A percentile compares a stretch with the other conserved stretches of the same genome.
phyloP scores from a whole-genome alignment of 2,797 vertebrate species.

The Picus viridis region DNA sequence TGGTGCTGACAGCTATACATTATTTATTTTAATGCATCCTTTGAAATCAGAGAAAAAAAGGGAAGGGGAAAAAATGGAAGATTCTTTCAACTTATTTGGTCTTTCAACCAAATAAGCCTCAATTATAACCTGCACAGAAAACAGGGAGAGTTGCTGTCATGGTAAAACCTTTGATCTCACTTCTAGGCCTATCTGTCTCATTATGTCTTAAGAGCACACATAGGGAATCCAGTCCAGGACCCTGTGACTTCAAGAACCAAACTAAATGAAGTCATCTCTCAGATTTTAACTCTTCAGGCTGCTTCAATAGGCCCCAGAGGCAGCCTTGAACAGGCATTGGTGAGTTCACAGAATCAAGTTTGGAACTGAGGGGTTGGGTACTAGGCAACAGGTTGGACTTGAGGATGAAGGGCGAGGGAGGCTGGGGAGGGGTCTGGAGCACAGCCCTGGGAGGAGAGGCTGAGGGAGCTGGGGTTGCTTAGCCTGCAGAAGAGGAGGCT shows the following conservation, averaged over 20 bases:
- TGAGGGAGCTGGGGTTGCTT: too few species aligned
- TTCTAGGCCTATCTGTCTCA: background rate
- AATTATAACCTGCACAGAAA: background rate
- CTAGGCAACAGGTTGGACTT: too few species aligned
- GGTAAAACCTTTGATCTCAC: background rate
- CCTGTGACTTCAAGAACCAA: background rate
- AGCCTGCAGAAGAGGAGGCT: too few species aligned
- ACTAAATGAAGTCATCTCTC: background rate
- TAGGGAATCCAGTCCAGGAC: background rate
- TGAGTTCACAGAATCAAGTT: background rate
- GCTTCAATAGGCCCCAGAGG: background rate
- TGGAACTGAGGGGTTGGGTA: background rate
- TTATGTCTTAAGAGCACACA: background rate
- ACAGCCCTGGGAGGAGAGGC: too few species aligned
- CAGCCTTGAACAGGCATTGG: fast-evolving
- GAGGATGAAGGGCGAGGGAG: too few species aligned
- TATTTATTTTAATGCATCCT: background rate
- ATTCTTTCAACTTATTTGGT: background rate
- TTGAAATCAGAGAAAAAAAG: background rate
- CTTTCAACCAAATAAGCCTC: background rate
- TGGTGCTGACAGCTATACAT: background rate
- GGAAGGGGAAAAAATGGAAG: background rate
- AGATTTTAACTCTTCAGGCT: background rate
- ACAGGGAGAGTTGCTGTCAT: background rate
- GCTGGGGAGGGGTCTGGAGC: too few species aligned